Evolutionary conservation across 2,888 invertebrate genomes (phyloP).

Genomic region (Zygogramma bicolorata): DNA sequence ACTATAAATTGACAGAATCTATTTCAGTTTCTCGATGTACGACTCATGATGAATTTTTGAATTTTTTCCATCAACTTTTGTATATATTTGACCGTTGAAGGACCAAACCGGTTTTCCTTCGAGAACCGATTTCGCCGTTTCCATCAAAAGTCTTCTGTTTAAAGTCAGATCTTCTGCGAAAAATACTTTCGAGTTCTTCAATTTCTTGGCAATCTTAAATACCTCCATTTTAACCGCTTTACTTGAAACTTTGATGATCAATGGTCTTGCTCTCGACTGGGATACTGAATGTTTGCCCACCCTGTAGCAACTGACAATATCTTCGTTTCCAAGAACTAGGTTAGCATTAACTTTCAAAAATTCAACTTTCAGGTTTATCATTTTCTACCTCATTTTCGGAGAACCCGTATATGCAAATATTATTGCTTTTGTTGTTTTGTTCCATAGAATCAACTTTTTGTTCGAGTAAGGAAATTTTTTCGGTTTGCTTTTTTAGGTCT

Average conservation of each 20-base stretch:
- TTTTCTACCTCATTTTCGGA: neutral
- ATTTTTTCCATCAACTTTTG: no score
- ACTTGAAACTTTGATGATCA: neutral
- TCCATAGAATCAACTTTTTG: no score
- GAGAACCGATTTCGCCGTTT: no score
- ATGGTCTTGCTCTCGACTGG: slow-evolving; percentile 9
- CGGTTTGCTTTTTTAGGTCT: neutral
- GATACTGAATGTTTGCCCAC: neutral
- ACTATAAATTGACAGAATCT: no score
- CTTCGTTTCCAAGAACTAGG: neutral
- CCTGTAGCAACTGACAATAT: neutral
- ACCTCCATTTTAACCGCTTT: neutral
- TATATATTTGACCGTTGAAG: no score
- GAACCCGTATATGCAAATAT: slow-evolving; percentile 8
- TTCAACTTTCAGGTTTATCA: no score
- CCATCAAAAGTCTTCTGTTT: slow-evolving; percentile 4
- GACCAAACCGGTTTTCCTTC: no score
- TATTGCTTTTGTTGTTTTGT: no score
- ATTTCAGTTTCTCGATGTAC: no score
- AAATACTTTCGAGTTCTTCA: neutral
- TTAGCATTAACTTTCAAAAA: no score
- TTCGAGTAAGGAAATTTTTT: neutral
- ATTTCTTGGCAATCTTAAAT: neutral
- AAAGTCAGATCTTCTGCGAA: slow-evolving; percentile 5
- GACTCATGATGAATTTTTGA: no score